Conservation (phyloP, 2,888 invertebrate species). For the Ormyrus rosae region DNA sequence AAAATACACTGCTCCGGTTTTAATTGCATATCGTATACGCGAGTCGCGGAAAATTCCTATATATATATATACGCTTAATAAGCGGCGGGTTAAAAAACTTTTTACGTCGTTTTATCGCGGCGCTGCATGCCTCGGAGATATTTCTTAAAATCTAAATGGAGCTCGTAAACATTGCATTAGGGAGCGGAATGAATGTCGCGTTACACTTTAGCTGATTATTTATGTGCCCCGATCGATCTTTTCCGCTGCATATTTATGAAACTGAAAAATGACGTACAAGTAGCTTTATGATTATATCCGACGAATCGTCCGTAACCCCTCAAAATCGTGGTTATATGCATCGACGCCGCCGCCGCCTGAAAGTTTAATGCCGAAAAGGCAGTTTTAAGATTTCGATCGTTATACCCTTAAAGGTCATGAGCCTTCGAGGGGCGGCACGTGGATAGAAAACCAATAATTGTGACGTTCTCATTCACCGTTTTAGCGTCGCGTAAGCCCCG, state of each 20-base stretch:
- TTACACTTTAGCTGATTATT: too few relatives aligned
- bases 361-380: conserved; percentile 19
- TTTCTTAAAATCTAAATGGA: too few relatives aligned
- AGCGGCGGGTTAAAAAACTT: too few relatives aligned
- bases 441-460: conserved; percentile 40
- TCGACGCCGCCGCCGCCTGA: not conserved
- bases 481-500: not conserved
- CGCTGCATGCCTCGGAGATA: too few relatives aligned
- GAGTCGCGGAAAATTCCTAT: too few relatives aligned
- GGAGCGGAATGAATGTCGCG: too few relatives aligned
- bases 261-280: not conserved
- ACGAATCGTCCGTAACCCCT: conserved; percentile 10
- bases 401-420: conserved; percentile 32
- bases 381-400: conserved; percentile 11
- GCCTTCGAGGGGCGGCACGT: conserved; percentile 24
- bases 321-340: not conserved
- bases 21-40: too few relatives aligned
- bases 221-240: too few relatives aligned
- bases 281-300: not conserved
- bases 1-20: too few relatives aligned
- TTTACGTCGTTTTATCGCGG: too few relatives aligned
- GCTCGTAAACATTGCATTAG: too few relatives aligned
- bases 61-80: too few relatives aligned
- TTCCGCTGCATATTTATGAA: not conserved
- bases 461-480: conserved; percentile 30